Percentiles rank a stretch among this genome's conserved stretches.
These are phyloP conservation scores for Druon quercuslanigerum DNA, from an alignment of 1,140 invertebrate species.

Conservation along the genomic window DNA sequence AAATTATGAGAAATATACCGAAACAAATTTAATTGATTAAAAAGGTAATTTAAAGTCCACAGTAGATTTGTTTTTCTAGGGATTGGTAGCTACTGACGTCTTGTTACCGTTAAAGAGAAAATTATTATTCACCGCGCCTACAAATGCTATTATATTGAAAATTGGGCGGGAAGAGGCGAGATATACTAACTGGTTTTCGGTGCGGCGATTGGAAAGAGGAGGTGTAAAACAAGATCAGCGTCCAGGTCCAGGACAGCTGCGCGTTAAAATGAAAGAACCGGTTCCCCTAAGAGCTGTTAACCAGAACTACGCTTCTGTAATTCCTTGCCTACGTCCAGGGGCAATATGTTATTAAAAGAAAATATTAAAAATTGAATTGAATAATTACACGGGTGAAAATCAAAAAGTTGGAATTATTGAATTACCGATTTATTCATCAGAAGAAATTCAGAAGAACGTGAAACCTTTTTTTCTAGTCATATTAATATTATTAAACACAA, in stretches of 20 bases:
- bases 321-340: not conserved
- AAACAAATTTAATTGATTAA: no score
- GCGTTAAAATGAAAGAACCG: not conserved
- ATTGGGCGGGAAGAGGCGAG: conserved; percentile 31
- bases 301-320: not conserved
- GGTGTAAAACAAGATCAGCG: conserved; percentile 43
- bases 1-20: no score
- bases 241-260: conserved; percentile 42
- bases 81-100: no score
- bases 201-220: conserved; percentile 44
- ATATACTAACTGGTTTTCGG: conserved; percentile 53
- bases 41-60: no score
- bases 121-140: conserved; percentile 46
- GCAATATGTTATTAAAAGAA: not conserved
- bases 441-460: no score
- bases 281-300: not conserved
- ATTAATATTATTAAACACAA: no score
- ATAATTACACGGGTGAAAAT: no score
- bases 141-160: conserved; percentile 48
- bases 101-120: not conserved
- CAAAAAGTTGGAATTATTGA: no score
- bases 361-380: no score
- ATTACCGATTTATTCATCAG: no score
- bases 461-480: no score
- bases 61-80: no score